A percentile compares a stretch with the other conserved stretches of the same genome.
Conservation (phyloP, 2,797 vertebrate genomes). For the Sebastes steindachneri region DNA sequence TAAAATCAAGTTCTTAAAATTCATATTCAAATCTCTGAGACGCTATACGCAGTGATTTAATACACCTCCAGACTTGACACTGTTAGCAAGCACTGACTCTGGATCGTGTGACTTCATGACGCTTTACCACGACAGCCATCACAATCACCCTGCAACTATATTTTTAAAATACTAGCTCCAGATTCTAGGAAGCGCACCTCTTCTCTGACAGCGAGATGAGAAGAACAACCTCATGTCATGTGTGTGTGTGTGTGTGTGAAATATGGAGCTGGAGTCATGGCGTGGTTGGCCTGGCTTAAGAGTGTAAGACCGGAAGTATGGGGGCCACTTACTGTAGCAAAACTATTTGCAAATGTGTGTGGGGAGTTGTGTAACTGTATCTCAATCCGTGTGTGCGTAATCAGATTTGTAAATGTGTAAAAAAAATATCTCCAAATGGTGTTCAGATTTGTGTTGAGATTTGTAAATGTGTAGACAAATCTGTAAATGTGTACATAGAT, state of each 20-base stretch:
- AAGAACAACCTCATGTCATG: background rate
- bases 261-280: background rate
- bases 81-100: background rate
- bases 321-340: too few relatives aligned
- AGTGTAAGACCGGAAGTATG: background rate
- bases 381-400: too few relatives aligned
- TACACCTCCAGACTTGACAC: background rate
- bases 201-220: background rate
- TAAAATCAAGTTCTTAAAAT: background rate
- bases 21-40: background rate
- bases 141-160: background rate
- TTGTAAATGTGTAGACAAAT: too few relatives aligned
- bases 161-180: background rate
- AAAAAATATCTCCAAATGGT: too few relatives aligned
- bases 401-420: too few relatives aligned
- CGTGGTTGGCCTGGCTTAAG: background rate
- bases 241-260: background rate
- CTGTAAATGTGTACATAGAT: too few relatives aligned
- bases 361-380: too few relatives aligned
- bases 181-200: background rate
- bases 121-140: background rate
- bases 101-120: background rate
- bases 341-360: too few relatives aligned
- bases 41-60: background rate
- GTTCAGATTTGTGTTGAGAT: too few relatives aligned